Evolutionary conservation across 2,113 vertebrate species (phyloP).

Genomic region (Rana temporaria): DNA sequence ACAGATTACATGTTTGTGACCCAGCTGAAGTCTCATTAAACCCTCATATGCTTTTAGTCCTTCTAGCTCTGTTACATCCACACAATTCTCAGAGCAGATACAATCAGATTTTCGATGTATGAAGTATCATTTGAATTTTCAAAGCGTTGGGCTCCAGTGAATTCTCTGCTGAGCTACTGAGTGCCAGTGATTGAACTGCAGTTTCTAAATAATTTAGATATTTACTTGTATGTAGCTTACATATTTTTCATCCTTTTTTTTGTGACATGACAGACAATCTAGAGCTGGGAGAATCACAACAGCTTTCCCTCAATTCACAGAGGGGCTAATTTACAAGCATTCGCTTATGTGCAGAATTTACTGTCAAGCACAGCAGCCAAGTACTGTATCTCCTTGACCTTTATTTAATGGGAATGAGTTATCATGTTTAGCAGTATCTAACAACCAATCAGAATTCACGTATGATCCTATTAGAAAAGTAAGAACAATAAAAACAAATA

Average conservation of each 20-base stretch:
- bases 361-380: no score
- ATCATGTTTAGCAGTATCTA: no score
- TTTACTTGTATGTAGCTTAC: slow-evolving; percentile 4
- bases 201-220: slow-evolving; percentile 7
- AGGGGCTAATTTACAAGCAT: no score
- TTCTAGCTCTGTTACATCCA: slow-evolving; percentile 3
- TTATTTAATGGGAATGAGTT: no score
- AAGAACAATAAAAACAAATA: no score
- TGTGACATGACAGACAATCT: neutral
- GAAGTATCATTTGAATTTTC: slow-evolving; percentile 12
- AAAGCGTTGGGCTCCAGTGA: slow-evolving; percentile 14
- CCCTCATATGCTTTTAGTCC: neutral
- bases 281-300: no score
- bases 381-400: no score
- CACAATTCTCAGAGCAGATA: slow-evolving; percentile 36
- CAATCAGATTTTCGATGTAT: slow-evolving; percentile 34
- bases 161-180: neutral
- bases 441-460: no score
- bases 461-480: no score
- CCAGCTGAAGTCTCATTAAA: slow-evolving; percentile 22
- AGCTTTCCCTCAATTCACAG: no score
- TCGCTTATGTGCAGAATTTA: no score
- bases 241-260: neutral
- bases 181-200: neutral
- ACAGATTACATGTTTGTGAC: neutral